These are phyloP conservation scores for Crypturellus tataupa DNA, from an alignment of 2,797 vertebrate genomes.

Conservation along the genomic window DNA sequence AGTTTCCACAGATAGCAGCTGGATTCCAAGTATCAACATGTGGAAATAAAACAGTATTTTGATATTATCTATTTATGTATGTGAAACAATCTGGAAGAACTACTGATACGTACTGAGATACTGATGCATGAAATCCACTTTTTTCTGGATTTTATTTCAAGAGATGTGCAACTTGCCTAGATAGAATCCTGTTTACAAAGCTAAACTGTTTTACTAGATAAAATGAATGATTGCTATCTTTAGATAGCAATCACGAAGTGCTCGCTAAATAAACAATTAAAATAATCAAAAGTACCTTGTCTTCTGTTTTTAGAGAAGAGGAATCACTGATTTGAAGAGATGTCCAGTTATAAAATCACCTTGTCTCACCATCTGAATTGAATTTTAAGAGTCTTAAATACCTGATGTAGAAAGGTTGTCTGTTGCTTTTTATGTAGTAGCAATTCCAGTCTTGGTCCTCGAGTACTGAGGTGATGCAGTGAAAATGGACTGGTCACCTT, in stretches of 20 bases:
- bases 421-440: background rate
- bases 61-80: background rate
- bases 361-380: background rate
- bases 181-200: background rate
- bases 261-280: constrained; percentile 41
- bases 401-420: background rate
- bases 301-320: background rate
- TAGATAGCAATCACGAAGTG: background rate
- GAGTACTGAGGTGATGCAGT: background rate
- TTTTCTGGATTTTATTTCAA: constrained; percentile 3
- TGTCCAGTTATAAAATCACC: background rate
- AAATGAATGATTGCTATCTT: background rate
- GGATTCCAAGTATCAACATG: background rate
- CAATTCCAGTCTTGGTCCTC: background rate
- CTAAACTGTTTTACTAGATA: background rate
- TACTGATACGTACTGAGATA: background rate
- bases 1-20: background rate
- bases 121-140: background rate
- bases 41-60: background rate
- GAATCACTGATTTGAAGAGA: background rate
- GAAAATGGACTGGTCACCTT: background rate
- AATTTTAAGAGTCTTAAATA: background rate
- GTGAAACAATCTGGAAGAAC: background rate
- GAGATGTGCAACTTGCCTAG: background rate
- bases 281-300: background rate